Evolutionary conservation across 2,113 vertebrate species (phyloP).

Genomic region (Anthoscopus minutus): DNA sequence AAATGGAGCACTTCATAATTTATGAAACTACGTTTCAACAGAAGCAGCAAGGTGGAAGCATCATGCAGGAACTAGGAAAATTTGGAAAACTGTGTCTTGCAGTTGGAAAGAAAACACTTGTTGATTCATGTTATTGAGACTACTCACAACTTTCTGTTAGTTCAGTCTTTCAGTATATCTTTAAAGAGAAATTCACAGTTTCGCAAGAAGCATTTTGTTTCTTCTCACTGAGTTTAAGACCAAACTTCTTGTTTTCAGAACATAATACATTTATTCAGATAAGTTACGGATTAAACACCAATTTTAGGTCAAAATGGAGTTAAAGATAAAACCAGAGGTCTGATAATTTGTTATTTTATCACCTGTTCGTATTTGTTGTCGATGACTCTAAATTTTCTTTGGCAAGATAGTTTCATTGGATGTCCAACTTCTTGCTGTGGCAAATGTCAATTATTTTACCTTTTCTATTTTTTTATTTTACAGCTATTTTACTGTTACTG

Average conservation of each 20-base stretch:
- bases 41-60: neutral
- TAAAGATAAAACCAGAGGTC: neutral
- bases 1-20: neutral
- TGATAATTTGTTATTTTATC: neutral
- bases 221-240: neutral
- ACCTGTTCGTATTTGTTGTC: neutral
- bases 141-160: neutral
- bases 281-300: neutral
- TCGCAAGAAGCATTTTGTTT: accelerated
- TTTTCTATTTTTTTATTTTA: neutral
- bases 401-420: neutral
- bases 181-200: neutral
- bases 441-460: neutral
- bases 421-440: neutral
- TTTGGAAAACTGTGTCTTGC: neutral
- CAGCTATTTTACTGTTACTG: neutral
- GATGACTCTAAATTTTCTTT: neutral
- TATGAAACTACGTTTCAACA: neutral
- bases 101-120: neutral
- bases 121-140: neutral
- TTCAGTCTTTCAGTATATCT: neutral
- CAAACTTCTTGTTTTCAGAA: neutral
- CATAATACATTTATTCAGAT: neutral
- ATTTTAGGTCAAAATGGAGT: neutral
- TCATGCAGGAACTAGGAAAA: neutral